phyloP scores from a whole-genome alignment of 2,113 vertebrate species.

The Stictonetta naevosa region DNA sequence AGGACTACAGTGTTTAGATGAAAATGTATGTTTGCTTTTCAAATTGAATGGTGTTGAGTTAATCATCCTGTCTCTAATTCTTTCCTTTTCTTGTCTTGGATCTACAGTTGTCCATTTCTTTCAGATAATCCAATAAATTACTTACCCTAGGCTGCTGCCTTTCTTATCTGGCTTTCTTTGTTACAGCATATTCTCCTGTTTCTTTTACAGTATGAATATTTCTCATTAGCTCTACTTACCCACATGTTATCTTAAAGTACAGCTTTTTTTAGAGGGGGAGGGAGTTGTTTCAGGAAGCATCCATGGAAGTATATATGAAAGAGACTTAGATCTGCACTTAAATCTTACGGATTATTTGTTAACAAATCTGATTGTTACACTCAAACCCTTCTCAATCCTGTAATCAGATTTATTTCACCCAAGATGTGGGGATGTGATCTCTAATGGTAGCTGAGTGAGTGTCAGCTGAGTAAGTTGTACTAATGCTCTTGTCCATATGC shows the following conservation, averaged over 20 bases:
- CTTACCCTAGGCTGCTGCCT: neutral
- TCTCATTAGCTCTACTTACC: neutral
- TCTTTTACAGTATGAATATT: neutral
- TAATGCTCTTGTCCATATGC: neutral
- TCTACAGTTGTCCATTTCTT: neutral
- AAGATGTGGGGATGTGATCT: neutral
- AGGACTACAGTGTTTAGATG: neutral
- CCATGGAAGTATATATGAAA: neutral
- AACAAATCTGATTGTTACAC: neutral
- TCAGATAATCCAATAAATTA: neutral
- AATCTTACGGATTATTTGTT: neutral
- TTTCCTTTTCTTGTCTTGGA: neutral
- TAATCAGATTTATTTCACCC: neutral
- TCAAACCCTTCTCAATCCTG: neutral
- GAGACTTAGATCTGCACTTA: neutral
- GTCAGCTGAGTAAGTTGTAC: neutral
- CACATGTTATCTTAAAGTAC: neutral
- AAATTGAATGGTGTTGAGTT: neutral
- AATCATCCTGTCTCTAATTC: neutral
- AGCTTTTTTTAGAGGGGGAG: neutral
- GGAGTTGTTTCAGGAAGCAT: neutral
- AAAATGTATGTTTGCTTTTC: constrained; percentile 24
- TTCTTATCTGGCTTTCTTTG: neutral
- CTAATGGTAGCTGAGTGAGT: neutral
- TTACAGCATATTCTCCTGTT: neutral